phyloP scores from a whole-genome alignment of 2,797 vertebrate genomes.

The Sebastolobus altivelis region DNA sequence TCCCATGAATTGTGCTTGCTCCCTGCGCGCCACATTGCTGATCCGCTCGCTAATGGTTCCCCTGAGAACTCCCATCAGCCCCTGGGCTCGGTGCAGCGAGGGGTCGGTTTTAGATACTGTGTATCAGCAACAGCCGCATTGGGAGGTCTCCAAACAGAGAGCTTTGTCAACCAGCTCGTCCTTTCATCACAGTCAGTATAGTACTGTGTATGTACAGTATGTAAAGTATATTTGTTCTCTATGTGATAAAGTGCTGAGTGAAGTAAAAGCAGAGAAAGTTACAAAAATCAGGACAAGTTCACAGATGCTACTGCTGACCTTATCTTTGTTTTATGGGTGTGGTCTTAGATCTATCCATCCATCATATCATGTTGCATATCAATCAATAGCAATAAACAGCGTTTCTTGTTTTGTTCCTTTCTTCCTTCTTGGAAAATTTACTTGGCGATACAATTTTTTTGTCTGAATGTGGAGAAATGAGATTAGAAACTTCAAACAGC shows the following conservation, averaged over 20 bases:
- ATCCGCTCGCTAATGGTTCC: conserved; percentile 87
- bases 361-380: neutral
- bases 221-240: neutral
- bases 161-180: conserved; percentile 49
- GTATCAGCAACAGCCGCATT: conserved; percentile 79
- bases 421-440: neutral
- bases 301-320: neutral
- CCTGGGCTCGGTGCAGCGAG: conserved; percentile 79
- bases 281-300: neutral
- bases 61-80: conserved; percentile 86
- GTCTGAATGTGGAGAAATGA: conserved; percentile 2
- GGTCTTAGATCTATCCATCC: neutral
- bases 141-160: conserved; percentile 70
- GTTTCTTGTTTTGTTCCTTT: neutral
- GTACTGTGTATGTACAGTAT: neutral
- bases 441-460: neutral
- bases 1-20: conserved; percentile 81
- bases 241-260: neutral
- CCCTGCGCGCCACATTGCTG: conserved; percentile 76
- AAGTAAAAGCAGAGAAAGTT: neutral
- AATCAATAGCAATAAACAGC: neutral
- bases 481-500: neutral
- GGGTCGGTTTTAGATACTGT: conserved; percentile 88
- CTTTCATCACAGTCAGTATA: conserved; percentile 21
- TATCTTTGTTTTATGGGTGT: neutral